Evolutionary conservation across 2,113 vertebrate species (phyloP), one percentile per base, ranked within the genome.

Genomic region (Lepisosteus osseus): DNA sequence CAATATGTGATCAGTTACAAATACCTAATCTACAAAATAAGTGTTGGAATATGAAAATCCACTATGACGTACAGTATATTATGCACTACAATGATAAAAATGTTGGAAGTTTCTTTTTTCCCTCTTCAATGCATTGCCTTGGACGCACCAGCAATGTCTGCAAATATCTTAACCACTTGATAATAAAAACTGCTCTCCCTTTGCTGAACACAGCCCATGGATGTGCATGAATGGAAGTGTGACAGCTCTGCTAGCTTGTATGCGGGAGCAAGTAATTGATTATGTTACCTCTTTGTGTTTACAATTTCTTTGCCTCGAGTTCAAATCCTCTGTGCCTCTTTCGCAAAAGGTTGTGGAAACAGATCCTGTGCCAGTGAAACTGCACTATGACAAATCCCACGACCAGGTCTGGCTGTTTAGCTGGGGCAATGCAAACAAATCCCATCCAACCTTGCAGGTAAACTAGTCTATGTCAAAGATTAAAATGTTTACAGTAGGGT

Each of bases 361-460:
- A 67, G 94, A 98, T 72, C 91, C 95, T 0, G 86, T 94, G 14
- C 97, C 97, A 0, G 90, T 94, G 61, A 98, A 97, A 86, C 81
- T 97, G 74, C 90, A 92, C 74, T 99, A 99, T 0, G 97, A 99
- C 87, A 99, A 99, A 82, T 99, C 97, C 47, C 96, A 99, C 45
- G 97, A 99, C 83, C 97, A 99, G 80, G 92, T 99, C 41, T 99
- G 96, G 96, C 89, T 98, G 69, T 90, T 98, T 8, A 96, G 95
- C 78, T 97, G 96, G 97, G 94, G 95, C 0, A 84, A 95, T 29
- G 79, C 87, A 84, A 89, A 74, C 76, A 92, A 89, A 67, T 92
- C 92, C 13, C 91, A 87, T 0, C 90, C 94, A 12, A 90, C 92
- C 0, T 87, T 99, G 68, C 96, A 99, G 95, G 97, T 98, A 66